Evolutionary conservation across 2,797 vertebrate genomes (phyloP), one percentile per base, ranked within the genome.

Genomic region (Leuciscus waleckii): DNA sequence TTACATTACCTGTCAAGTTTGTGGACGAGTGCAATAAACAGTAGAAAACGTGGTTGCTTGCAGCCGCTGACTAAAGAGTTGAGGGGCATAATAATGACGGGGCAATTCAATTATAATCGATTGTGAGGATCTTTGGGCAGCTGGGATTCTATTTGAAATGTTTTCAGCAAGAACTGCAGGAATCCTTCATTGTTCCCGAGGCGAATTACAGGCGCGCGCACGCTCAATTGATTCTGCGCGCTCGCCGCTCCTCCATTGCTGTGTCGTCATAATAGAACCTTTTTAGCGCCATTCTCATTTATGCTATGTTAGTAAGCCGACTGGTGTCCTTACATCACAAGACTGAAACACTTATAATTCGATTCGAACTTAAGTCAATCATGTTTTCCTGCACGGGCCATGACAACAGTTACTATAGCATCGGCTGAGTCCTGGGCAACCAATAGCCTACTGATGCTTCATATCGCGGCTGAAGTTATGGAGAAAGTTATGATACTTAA

Each of bases 261-360:
- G 92, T 92, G 90, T 93, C 89, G 73, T 90, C 92, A 92, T 92
- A 93, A 91, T 90, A 89, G 90, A 86, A 90, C 92, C 92, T 95
- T 97, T 97, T 83, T 51, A 83, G 95, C 95, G 92, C 90, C 89
- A 88, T 94, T 95, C 93, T 94, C 91, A 94, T 95, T 95, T 95
- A 92, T 91, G 91, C 91, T 91, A 91, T 91, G 91, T 92, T 94
- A 43, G 93, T 85, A 89, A 93, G 93, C 92, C 91, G 88, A 95
- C 94, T 94, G 90, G 92, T 95, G 94, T 94, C 92, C 92, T 93
- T 92, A 46, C 74, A 84, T 93, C 90, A 93, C 86, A 92, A 93
- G 91, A 94, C 92, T 95, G 91, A 92, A 93, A 92, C 91, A 92
- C 94, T 94, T 93, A 92, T 91, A 93, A 92, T 92, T 93, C 94